These are phyloP conservation scores for Propithecus coquereli DNA, from an alignment of 2,113 vertebrate species.

Conservation along the genomic window DNA sequence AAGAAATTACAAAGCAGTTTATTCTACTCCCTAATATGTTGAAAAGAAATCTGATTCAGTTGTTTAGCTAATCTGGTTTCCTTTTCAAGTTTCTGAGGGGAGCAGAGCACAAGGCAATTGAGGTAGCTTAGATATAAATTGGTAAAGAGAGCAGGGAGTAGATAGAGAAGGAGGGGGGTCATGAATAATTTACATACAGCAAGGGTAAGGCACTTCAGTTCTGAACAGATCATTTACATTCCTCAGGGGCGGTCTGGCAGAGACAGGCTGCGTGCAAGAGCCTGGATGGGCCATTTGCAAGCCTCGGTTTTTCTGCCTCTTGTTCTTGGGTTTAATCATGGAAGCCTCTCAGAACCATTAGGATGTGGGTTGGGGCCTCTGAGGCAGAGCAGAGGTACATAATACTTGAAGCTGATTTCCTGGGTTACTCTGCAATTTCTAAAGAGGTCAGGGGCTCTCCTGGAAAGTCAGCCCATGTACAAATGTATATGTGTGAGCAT, in stretches of 20 bases:
- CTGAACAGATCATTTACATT: background rate
- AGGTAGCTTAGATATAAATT: background rate
- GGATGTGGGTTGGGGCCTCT: background rate
- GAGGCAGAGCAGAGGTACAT: background rate
- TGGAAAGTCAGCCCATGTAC: background rate
- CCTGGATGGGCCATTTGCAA: background rate
- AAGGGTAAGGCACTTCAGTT: background rate
- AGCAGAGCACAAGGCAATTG: background rate
- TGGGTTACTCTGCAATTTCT: background rate
- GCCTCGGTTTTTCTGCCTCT: background rate
- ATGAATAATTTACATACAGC: background rate
- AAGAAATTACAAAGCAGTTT: background rate
- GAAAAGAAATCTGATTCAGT: background rate
- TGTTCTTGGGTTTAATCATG: background rate
- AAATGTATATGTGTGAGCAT: background rate
- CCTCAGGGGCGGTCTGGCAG: background rate
- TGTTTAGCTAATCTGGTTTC: background rate
- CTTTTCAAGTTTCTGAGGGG: background rate
- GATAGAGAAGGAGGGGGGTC: background rate
- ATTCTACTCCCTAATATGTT: background rate
- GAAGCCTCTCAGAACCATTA: background rate
- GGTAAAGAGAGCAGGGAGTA: background rate
- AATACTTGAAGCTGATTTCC: background rate
- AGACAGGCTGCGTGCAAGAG: background rate
- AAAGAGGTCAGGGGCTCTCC: background rate